Base-by-base conservation (phyloP, 2,888 invertebrate genomes). In the Temnothorax unifasciatus region DNA sequence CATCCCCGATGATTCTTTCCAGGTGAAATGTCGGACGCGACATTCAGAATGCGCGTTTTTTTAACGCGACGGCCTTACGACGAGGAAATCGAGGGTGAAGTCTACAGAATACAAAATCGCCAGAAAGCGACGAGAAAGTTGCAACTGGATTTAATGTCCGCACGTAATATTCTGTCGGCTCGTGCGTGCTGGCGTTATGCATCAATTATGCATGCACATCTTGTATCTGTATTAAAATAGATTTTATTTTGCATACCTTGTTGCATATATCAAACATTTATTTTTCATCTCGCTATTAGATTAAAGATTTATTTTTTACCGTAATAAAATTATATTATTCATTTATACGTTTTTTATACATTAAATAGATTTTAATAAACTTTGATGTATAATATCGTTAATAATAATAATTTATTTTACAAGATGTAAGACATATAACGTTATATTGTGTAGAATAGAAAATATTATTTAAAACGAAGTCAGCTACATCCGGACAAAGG, bases 101-200 rank as follows among this genome's bases (percentile, higher is more conserved):
- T 90, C 90, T 85, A 79, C 87, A 87, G 93, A 93, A 93, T 93
- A 93, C 93, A 88, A 92, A 93, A 93, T 91, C 90, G 88, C 87
- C 93, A 92, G 93, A 93, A 93, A 93, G 93, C 92, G 88, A 88
- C 91, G 93, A 90, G 92, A 93, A 93, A 93, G 93, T 92, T 75
- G 83, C 82, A 41, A 88, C 87, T 85, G 89, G 87, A 86, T 91
- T 57, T 68, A 77, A 54, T 44, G 76, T 81, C 59, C 29, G 59
- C 21, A 44, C 68, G 59, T 50, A 68, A 66, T 66, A 76, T 59
- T 50, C 50, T 57, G 41, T n/a, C 18, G 25, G 44, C 47, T 44
- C 29, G 74, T 73, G 59, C 59, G 38, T 66, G 54, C 54, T 63
- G 18, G 54, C 66, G n/a, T 34, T 44, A 59, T n/a, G 38, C 59